Base-by-base conservation (phyloP, 2,888 invertebrate species). In the Sesia bembeciformis region DNA sequence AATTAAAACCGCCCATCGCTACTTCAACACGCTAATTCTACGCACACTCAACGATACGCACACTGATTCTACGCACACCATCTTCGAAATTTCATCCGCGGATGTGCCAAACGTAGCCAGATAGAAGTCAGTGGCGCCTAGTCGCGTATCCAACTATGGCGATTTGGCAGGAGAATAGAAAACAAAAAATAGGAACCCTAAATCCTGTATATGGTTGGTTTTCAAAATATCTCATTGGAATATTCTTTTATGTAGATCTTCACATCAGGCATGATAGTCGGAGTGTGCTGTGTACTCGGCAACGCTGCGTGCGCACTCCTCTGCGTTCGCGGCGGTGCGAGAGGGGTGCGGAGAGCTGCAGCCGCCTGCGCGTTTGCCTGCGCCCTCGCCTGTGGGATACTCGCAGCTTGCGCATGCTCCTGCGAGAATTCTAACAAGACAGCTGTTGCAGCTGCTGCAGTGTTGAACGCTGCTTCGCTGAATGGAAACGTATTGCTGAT, bases 401-500 rank as follows among this genome's bases (percentile, higher is more conserved):
- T 88, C 3, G 86, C 87, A 0, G 81, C 82, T 0, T 78, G 76
- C 51, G 87, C 82, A 0, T 87, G 88, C 60, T 71, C 78, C 0
- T 87, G 87, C 60, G 65, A 76, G 0, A 61, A 65, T 0, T 73
- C 76, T 3, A 77, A 73, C 40, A 76, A 72, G 42, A 53, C 70
- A 3, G 86, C 85, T 0, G 87, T 88, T 0, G 86, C 84, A 0
- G 83, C 87, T 0, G 87, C 85, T 0, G 85, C 88, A 7, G 81
- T 78, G 7, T 58, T 89, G 0, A 88, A 83, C 49, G 87, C 88
- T 0, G 87, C 88, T 0, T 88, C 88, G 0, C 57, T 88, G 3
- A 89, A 88, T 4, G 88, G 88, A 3, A 89, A 89, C 55, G 88
- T 89, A 5, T 61, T 89, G 57, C 61, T 89, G 43, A 87, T 89